Evolutionary conservation across 2,113 vertebrate species (phyloP).

Genomic region (Gymnarchus niloticus): DNA sequence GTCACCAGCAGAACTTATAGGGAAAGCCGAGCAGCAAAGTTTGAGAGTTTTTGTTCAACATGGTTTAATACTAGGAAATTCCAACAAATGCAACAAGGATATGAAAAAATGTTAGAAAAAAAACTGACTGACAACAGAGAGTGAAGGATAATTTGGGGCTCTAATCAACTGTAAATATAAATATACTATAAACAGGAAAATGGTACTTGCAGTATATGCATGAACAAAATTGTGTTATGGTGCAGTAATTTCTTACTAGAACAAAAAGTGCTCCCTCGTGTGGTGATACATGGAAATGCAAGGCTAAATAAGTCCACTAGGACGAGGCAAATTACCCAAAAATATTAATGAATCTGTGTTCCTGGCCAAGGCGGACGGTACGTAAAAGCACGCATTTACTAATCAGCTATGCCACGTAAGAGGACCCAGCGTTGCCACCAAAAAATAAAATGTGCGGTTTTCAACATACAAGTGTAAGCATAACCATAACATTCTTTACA

Average conservation of each 20-base stretch:
- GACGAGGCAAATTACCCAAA: neutral
- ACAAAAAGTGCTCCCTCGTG: conserved; percentile 39
- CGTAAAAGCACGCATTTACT: neutral
- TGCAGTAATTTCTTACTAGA: neutral
- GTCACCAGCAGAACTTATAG: neutral
- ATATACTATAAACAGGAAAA: neutral
- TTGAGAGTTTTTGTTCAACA: neutral
- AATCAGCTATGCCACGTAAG: neutral
- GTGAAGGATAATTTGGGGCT: no score
- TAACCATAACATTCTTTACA: neutral
- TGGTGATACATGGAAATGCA: conserved; percentile 18
- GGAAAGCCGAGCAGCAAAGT: conserved; percentile 4
- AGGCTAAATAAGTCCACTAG: conserved; percentile 17
- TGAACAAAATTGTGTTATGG: neutral
- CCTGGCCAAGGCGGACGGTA: neutral
- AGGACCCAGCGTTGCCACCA: neutral
- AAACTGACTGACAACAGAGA: neutral
- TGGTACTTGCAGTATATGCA: neutral
- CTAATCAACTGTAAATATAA: neutral
- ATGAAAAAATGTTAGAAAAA: neutral
- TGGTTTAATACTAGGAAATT: neutral
- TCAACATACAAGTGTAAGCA: neutral
- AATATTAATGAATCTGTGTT: neutral
- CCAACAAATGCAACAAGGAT: neutral
- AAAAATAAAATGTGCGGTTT: neutral